phyloP scores from a whole-genome alignment of 1,140 invertebrate genomes.

The Pachyrhynchus sulphureomaculatus region DNA sequence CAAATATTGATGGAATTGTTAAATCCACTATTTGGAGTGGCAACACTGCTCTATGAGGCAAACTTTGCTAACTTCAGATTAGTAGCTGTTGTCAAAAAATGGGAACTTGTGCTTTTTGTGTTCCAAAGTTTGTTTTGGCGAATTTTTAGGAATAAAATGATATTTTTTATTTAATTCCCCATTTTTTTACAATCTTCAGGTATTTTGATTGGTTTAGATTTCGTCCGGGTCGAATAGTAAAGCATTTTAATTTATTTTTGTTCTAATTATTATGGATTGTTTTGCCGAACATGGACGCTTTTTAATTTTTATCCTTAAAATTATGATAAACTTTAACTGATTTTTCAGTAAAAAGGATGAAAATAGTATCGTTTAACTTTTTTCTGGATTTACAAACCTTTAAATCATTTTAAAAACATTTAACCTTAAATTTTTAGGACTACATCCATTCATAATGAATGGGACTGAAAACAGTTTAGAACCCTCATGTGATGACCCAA shows the following conservation, averaged over 20 bases:
- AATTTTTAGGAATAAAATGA: background rate
- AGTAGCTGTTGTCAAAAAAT: constrained; percentile 1
- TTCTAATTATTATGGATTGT: background rate
- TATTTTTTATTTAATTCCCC: background rate
- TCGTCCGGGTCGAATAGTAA: too few relatives aligned
- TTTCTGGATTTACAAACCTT: too few relatives aligned
- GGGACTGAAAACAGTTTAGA: background rate
- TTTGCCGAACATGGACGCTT: too few relatives aligned
- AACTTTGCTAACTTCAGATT: background rate
- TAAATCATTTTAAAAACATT: too few relatives aligned
- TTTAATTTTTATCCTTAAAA: too few relatives aligned
- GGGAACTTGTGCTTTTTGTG: constrained; percentile 2
- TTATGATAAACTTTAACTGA: too few relatives aligned
- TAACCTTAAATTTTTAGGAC: constrained; percentile 1
- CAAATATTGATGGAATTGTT: too few relatives aligned
- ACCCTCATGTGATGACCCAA: background rate
- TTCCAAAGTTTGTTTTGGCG: constrained; percentile 1
- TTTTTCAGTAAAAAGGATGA: too few relatives aligned
- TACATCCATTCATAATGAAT: background rate
- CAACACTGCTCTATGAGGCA: background rate
- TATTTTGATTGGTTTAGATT: background rate
- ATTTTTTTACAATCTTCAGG: background rate
- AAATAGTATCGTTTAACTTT: too few relatives aligned
- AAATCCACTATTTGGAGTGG: too few relatives aligned
- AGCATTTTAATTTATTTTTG: background rate